Evolutionary conservation across 2,113 vertebrate genomes (phyloP).

Genomic region (Eonycteris spelaea): DNA sequence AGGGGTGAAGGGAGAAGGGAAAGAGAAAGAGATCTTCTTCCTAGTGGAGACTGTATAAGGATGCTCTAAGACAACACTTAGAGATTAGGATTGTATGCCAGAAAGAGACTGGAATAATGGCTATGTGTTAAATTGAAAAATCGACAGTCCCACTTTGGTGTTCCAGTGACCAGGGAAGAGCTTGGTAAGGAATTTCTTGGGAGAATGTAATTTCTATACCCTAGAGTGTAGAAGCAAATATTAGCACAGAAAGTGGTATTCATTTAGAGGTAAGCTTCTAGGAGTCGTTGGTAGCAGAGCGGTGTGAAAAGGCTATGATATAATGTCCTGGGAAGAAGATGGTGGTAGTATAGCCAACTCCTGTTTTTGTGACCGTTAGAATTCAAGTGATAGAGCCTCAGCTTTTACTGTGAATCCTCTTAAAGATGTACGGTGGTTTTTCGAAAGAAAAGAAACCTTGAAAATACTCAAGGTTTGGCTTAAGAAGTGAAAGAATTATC

Average conservation of each 20-base stretch:
- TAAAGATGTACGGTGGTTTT: neutral
- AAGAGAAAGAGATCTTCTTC: neutral
- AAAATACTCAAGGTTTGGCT: neutral
- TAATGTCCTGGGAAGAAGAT: neutral
- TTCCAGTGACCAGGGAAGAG: neutral
- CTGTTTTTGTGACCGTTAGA: neutral
- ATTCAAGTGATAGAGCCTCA: neutral
- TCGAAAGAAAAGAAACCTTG: neutral
- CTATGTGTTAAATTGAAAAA: neutral
- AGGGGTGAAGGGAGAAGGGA: neutral
- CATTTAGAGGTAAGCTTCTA: neutral
- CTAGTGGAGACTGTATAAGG: neutral
- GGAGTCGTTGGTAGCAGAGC: neutral
- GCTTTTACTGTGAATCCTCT: neutral
- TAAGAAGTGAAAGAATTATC: neutral
- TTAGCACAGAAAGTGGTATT: neutral
- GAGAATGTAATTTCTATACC: neutral
- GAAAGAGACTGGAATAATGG: neutral
- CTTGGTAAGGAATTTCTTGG: neutral
- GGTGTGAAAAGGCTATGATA: neutral
- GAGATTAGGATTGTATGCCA: neutral
- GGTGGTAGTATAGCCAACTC: neutral
- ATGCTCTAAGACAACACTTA: neutral
- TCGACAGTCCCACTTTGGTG: neutral
- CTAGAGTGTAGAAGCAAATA: neutral